Percentiles rank a stretch among this genome's conserved stretches.
These are phyloP conservation scores for Chloroceryle amazona DNA, from an alignment of 2,797 vertebrate species.

Conservation along the genomic window DNA sequence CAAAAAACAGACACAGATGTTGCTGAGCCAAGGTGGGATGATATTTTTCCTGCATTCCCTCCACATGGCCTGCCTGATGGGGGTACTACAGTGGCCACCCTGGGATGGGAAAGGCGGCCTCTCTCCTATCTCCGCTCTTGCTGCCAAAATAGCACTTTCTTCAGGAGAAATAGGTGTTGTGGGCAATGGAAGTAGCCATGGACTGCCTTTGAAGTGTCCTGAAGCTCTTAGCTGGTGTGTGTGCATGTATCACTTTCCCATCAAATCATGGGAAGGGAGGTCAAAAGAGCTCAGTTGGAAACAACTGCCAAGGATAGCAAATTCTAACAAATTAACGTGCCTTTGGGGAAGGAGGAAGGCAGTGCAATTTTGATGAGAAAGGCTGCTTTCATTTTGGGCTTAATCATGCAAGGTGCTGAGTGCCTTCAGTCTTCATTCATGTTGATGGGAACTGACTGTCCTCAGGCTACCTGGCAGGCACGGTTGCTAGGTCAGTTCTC, in stretches of 20 bases:
- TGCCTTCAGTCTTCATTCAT: not conserved
- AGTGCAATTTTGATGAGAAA: constrained; percentile 58
- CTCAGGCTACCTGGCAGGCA: constrained; percentile 21
- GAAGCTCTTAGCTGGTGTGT: not conserved
- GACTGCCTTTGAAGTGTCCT: not conserved
- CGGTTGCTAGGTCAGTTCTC: constrained; percentile 13
- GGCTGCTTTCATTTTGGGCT: constrained; percentile 3
- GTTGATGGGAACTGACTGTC: not conserved
- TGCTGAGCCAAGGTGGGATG: not conserved
- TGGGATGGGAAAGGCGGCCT: not conserved
- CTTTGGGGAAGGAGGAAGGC: constrained; percentile 46
- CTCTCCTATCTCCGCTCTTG: not conserved
- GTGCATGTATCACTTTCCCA: accelerated
- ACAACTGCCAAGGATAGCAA: constrained; percentile 44
- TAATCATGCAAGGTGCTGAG: constrained; percentile 27
- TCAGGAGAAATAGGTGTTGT: not conserved
- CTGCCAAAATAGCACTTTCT: not conserved
- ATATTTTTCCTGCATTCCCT: not conserved
- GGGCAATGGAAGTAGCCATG: accelerated
- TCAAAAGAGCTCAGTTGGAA: constrained; percentile 68
- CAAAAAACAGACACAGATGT: not conserved
- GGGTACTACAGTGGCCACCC: accelerated
- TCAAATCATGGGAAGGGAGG: not conserved
- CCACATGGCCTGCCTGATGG: not conserved
- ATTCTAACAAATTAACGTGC: constrained; percentile 12